Conservation (phyloP, 2,113 vertebrate species). For the Plecturocebus donacophilus region DNA sequence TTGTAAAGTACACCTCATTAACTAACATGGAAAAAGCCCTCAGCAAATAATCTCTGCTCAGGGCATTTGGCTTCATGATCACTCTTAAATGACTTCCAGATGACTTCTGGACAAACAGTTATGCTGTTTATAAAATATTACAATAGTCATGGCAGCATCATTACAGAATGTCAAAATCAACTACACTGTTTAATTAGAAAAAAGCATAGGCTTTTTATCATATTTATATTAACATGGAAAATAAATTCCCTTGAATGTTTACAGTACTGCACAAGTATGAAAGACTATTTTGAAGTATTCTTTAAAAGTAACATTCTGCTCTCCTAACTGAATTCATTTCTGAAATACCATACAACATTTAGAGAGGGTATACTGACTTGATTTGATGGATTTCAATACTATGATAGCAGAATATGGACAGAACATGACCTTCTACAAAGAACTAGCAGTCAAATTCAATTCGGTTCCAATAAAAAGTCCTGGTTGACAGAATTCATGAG, state of each 20-base stretch:
- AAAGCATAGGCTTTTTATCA: not conserved
- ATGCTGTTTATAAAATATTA: constrained; percentile 79
- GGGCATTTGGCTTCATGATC: constrained; percentile 71
- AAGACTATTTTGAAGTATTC: constrained; percentile 19
- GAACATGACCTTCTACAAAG: not conserved
- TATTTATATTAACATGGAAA: constrained; percentile 12
- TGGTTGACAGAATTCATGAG: constrained; percentile 40
- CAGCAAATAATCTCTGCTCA: constrained; percentile 72
- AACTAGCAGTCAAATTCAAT: constrained; percentile 16
- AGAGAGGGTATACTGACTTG: not conserved
- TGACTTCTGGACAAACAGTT: constrained; percentile 79
- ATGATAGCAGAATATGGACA: not conserved
- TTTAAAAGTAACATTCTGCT: constrained; percentile 30
- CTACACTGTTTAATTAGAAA: constrained; percentile 35
- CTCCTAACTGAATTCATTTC: constrained; percentile 6
- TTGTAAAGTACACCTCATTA: constrained; percentile 79
- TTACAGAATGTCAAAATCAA: constrained; percentile 55
- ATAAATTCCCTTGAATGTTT: constrained; percentile 3
- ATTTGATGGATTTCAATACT: not conserved
- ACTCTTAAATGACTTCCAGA: constrained; percentile 85
- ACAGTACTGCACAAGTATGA: constrained; percentile 8
- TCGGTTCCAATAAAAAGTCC: constrained; percentile 61
- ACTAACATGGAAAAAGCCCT: constrained; percentile 69
- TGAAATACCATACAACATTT: constrained; percentile 14
- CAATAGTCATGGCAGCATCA: constrained; percentile 58